These are phyloP conservation scores for Pogonus chalceus DNA, from an alignment of 1,140 invertebrate genomes.

Conservation along the genomic window DNA sequence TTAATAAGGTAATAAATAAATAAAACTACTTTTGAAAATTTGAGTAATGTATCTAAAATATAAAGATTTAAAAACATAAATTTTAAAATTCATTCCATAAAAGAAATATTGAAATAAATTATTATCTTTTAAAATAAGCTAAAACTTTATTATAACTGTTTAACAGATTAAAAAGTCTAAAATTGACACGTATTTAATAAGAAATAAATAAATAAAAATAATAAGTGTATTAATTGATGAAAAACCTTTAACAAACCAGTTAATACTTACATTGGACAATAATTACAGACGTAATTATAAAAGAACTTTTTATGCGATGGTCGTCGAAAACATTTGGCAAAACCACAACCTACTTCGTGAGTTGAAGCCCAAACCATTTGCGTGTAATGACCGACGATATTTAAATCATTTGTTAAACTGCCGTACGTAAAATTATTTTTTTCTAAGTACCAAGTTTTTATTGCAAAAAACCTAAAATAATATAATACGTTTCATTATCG, in stretches of 20 bases:
- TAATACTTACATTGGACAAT: conserved; percentile 66
- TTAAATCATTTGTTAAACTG: conserved; percentile 45
- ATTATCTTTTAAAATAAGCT: no score
- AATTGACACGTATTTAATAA: no score
- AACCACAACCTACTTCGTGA: conserved; percentile 68
- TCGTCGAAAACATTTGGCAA: conserved; percentile 52
- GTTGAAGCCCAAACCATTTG: conserved; percentile 75
- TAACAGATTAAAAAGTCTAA: no score
- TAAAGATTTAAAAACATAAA: no score
- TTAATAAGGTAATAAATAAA: no score
- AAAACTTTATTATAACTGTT: no score
- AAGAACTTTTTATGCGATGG: conserved; percentile 48
- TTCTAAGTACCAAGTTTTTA: conserved; percentile 71
- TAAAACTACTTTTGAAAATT: no score
- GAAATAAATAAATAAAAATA: conserved; percentile 2
- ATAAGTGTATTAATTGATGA: not conserved
- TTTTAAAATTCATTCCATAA: no score
- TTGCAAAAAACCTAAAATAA: conserved; percentile 60
- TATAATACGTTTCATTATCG: no score
- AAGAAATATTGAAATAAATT: no score
- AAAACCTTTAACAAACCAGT: not conserved
- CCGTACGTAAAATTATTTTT: conserved; percentile 66
- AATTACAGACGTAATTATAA: conserved; percentile 81
- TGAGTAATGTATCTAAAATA: no score
- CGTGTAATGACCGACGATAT: conserved; percentile 67